Evolutionary conservation across 1,140 invertebrate species (phyloP), one percentile per base, ranked within the genome.

Genomic region (Aphidius ervi): DNA sequence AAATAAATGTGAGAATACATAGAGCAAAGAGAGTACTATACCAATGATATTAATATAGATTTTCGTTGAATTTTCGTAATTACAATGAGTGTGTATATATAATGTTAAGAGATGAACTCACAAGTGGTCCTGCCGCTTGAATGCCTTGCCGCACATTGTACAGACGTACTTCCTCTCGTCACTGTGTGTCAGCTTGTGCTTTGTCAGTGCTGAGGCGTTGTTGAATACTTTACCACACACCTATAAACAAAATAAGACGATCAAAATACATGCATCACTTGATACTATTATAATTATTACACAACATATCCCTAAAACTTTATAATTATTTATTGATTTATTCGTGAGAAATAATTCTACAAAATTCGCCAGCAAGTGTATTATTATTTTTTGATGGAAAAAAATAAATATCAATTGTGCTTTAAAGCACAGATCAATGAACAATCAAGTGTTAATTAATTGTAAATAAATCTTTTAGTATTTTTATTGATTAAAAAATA

Each of bases 61-160:
- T 58, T 46, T 41, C 46, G 9, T 9, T 43, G 23, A 31, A 31
- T 31, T 31, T 58, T 46, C 45, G 45, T 56, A 61, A 55, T 55
- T 55, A 61, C 45, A 61, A 43, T 40, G 46, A 56, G 47, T 43
- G 20, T 31, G 4, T 31, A 31, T 31, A 4, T 2, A 31, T 3
- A 31, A 31, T 31, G 23, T 31, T 3, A 57, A 58, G 41, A 59
- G 46, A 50, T 70, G 47, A 73, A 94, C 93, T 94, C 84, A 96
- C 92, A 98, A 87, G 84, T 98, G 96, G 84, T 98, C 96, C 82
- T 98, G 95, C 77, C 95, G 86, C 83, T 98, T 98, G 84, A 98
- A 98, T 66, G 95, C 95, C 82, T 98, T 98, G 58, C 91, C 88
- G 80, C 96, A 98, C 76, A 96, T 89, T 68, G 85, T 88, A 80